Conservation (phyloP, 1,140 invertebrate species). For the Temnothorax longispinosus region DNA sequence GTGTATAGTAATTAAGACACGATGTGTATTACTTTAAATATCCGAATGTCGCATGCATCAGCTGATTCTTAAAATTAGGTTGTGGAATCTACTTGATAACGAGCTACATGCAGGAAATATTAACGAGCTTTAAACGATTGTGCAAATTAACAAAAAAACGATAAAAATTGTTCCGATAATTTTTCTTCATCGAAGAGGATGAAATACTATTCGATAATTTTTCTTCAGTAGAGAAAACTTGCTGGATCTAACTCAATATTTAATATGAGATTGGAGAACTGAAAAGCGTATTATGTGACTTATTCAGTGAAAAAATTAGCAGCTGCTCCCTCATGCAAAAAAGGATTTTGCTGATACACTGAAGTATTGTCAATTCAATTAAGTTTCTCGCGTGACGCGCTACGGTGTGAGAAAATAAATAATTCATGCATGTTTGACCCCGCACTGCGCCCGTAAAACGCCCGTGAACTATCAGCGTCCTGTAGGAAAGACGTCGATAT, state of each 20-base stretch:
- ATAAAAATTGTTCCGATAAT: not conserved
- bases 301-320: not conserved
- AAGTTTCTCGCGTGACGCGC: not conserved
- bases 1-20: not conserved
- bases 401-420: constrained; percentile 8
- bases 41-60: not conserved
- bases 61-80: constrained; percentile 15
- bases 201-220: not conserved
- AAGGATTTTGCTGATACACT: not conserved
- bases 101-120: not conserved
- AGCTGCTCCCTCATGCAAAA: not conserved
- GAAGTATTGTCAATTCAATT: constrained; percentile 1
- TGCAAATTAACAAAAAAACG: constrained; percentile 1
- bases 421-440: constrained; percentile 24
- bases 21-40: not conserved
- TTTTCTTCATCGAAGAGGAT: not conserved
- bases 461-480: not conserved
- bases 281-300: not conserved
- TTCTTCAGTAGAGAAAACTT: not conserved
- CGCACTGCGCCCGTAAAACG: not conserved
- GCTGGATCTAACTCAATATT: not conserved
- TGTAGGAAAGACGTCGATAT: constrained; percentile 25
- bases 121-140: not conserved
- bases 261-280: not conserved
- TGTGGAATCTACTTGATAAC: not conserved